A percentile compares a stretch with the other conserved stretches of the same genome.
These are phyloP conservation scores for Lochmaea capreae DNA, from an alignment of 2,888 invertebrate genomes.

Conservation along the genomic window DNA sequence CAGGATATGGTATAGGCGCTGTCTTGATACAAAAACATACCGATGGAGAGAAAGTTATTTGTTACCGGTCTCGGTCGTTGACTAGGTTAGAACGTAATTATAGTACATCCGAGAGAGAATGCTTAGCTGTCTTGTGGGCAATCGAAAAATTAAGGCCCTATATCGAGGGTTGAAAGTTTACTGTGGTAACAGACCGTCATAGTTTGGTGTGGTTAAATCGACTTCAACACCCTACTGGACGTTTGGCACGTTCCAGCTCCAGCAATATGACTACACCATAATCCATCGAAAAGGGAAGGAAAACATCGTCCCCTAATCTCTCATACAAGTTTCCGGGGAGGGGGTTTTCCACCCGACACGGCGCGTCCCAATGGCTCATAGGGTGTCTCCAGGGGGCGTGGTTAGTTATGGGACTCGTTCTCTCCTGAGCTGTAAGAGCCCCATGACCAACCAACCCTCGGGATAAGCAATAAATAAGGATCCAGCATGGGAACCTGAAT, in stretches of 20 bases:
- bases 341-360: no score
- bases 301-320: slow-evolving; percentile 36
- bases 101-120: no score
- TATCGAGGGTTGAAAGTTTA: slow-evolving; percentile 38
- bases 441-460: no score
- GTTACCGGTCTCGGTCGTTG: neutral
- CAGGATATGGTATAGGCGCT: slow-evolving; percentile 27
- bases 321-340: no score
- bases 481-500: no score
- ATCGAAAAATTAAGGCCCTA: slow-evolving; percentile 38
- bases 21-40: slow-evolving; percentile 22
- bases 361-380: no score
- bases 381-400: no score
- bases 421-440: no score
- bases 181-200: slow-evolving; percentile 42
- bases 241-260: slow-evolving; percentile 38
- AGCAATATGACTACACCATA: slow-evolving; percentile 34
- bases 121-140: neutral
- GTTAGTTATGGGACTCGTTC: no score
- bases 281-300: slow-evolving; percentile 35
- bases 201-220: slow-evolving; percentile 37
- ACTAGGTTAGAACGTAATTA: slow-evolving; percentile 23
- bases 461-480: no score
- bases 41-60: slow-evolving; percentile 25
- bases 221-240: slow-evolving; percentile 32